Evolutionary conservation across 2,797 vertebrate genomes (phyloP), one percentile per base, ranked within the genome.

Genomic region (Dallia pectoralis): DNA sequence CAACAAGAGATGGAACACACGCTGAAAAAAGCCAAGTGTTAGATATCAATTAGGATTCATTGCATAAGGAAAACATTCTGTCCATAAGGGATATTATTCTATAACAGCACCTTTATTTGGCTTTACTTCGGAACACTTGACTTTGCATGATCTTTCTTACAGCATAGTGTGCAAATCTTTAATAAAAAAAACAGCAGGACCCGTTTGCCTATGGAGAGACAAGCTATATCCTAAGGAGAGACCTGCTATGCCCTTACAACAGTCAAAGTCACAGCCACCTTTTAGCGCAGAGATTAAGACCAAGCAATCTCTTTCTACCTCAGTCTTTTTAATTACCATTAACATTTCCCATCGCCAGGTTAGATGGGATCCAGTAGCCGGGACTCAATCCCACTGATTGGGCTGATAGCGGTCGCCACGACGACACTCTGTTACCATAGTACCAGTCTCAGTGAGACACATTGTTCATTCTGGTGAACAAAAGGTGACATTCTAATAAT

Each of bases 401-500:
- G 69, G 25, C 59, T 56, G 85, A 88, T 87, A 84, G 82, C 69
- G 69, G 65, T 67, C 49, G 67, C 71, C 77, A 79, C 70, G 44
- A 67, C 70, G 68, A 53, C 33, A 18, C 78, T 80, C 78, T 67
- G 81, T 86, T 84, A 82, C 74, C 82, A 82, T 86, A 84, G 84
- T 77, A 67, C 72, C 79, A 75, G 73, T 81, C 80, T 77, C 75
- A 72, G 9, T 16, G 76, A 74, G 74, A 75, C 65, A 67, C 70
- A 84, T 86, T 78, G 83, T 77, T 86, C 82, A 79, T 36, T 32
- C 74, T 22, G 48, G 67, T 75, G 78, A 84, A 87, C 79, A 79
- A 82, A 86, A 84, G 87, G 80, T 87, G 87, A 82, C 81, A 87
- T 86, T 87, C 73, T 82, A 78, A 88, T 86, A 86, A 88, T 83